Evolutionary conservation across 1,140 invertebrate genomes (phyloP), one percentile per base, ranked within the genome.

Genomic region (Cephus cinctus): DNA sequence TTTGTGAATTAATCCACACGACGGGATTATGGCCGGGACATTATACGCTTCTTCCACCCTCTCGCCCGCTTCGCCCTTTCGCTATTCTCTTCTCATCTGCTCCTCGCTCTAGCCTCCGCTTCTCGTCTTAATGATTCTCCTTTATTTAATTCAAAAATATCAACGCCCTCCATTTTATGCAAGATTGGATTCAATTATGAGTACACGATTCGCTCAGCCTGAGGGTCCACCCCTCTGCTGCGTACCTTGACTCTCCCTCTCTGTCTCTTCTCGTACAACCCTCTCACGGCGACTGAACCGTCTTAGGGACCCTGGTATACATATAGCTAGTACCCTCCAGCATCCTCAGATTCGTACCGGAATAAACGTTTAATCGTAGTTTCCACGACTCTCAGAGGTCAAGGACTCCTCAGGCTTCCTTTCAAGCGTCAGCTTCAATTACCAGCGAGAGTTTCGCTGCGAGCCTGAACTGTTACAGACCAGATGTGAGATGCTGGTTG

Each of bases 121-220:
- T 43, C 50, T 38, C 44, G 36, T 70, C 52, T 65, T 68, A 69
- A 68, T 58, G 59, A 69, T 56, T 57, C 55, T 50, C 61, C 57
- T 71, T 73, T 57, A 61, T 67, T 65, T 61, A 52, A 65, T 64
- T 65, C 59, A 65, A 71, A 70, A 69, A 61, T 71, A 67, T 69
- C 61, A 59, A 47, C 48, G 55, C 47, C 60, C 62, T 57, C 57
- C 52, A 58, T 54, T 65, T 67, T 51, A 59, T 48, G 52, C 42
- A 41, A 55, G 43, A 66, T 63, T 57, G 50, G 47, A 69, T 64
- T 62, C 52, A 55, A 65, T 69, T 65, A 61, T 67, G 15, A 22
- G 43, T 35, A 42, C 12, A 12, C 32, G 16, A 31, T 18, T n/a
- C n/a, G n/a, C n/a, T n/a, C n/a, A n/a, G n/a, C n/a, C n/a, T n/a